Evolutionary conservation across 2,888 invertebrate genomes (phyloP).

Genomic region (Limnephilus marmoratus): DNA sequence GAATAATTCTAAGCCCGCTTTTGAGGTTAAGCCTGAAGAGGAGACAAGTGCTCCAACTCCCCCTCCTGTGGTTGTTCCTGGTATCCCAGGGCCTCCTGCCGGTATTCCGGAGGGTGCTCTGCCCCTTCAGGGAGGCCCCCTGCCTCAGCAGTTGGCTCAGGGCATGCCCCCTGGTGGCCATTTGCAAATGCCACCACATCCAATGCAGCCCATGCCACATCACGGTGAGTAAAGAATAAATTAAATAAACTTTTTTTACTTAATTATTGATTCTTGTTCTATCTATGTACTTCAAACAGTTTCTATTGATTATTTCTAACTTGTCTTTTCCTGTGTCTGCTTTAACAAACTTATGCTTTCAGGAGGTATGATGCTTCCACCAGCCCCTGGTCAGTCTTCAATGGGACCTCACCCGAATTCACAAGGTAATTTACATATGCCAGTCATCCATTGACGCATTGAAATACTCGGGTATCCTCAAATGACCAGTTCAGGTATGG

Average conservation of each 20-base stretch:
- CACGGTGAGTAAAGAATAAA: conserved; percentile 66
- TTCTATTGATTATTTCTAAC: not conserved
- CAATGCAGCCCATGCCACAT: conserved; percentile 69
- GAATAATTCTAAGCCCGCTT: conserved; percentile 18
- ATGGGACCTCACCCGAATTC: conserved; percentile 64
- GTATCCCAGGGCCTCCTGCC: not conserved
- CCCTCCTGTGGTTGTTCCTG: not conserved
- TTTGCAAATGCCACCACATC: conserved; percentile 68
- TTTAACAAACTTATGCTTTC: not conserved
- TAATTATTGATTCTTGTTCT: not conserved
- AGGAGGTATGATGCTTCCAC: conserved; percentile 66
- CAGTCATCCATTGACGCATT: no score
- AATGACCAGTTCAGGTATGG: no score
- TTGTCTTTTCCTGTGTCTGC: not conserved
- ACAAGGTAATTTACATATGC: conserved; percentile 59
- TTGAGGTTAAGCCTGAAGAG: conserved; percentile 24
- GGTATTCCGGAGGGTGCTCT: not conserved
- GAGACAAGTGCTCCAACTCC: not conserved
- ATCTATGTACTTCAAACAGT: not conserved
- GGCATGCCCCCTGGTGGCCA: conserved; percentile 63
- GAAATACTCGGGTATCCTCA: no score
- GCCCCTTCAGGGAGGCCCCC: conserved; percentile 50
- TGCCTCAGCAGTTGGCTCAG: conserved; percentile 65
- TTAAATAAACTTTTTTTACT: not conserved
- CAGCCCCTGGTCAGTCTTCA: conserved; percentile 65